Evolutionary conservation across 2,888 invertebrate genomes (phyloP).

Genomic region (Polietes domitor): DNA sequence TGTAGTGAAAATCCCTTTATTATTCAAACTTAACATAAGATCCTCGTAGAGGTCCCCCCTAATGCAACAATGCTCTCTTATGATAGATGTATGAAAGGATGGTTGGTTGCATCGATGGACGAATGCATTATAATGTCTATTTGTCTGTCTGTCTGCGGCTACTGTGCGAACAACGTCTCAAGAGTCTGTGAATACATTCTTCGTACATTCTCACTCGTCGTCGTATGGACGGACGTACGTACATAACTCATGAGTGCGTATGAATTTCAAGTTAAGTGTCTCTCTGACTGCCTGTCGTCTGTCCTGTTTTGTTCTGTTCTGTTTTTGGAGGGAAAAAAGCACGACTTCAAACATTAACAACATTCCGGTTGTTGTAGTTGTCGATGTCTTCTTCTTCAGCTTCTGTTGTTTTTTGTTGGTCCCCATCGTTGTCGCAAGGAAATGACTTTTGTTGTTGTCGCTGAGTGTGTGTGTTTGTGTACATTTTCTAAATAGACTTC

Average conservation of each 20-base stretch:
- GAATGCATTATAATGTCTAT: background rate
- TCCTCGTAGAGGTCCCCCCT: background rate
- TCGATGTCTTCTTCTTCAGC: background rate
- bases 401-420: background rate
- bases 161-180: background rate
- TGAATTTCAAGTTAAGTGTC: slow-evolving; percentile 24
- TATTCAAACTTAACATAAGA: no score
- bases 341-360: background rate
- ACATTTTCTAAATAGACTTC: slow-evolving; percentile 18
- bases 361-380: background rate
- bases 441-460: slow-evolving; percentile 18
- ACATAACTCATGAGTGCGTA: background rate
- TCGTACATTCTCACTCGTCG: background rate
- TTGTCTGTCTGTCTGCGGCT: background rate
- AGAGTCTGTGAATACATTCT: background rate
- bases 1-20: no score
- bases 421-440: no score
- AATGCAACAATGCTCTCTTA: background rate
- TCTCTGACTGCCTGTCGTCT: background rate
- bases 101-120: background rate
- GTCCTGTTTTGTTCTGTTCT: background rate
- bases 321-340: slow-evolving; percentile 1
- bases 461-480: background rate
- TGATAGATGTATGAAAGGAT: background rate
- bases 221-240: no score